Evolutionary conservation across 2,797 vertebrate genomes (phyloP).

Genomic region (Pseudochirops cupreus): DNA sequence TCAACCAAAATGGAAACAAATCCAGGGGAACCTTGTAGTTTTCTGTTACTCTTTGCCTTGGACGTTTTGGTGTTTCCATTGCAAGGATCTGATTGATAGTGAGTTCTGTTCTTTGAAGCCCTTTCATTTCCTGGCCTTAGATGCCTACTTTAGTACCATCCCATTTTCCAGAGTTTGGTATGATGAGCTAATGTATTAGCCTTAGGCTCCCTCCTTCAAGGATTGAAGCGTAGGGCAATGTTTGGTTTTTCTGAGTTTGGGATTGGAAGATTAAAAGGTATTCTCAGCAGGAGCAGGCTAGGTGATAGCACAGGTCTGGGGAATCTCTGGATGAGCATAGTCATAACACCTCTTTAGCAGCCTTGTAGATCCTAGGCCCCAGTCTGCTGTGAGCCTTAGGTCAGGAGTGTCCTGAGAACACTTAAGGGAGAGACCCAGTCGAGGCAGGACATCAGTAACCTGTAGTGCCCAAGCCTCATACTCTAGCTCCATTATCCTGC

Average conservation of each 20-base stretch:
- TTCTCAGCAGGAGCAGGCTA: background rate
- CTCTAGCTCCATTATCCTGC: background rate
- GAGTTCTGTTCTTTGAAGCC: background rate
- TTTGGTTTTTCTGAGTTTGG: conserved; percentile 30
- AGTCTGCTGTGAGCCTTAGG: background rate
- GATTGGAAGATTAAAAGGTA: conserved; percentile 10
- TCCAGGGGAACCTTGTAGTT: background rate
- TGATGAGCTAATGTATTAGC: background rate
- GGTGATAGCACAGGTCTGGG: background rate
- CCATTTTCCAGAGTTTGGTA: background rate
- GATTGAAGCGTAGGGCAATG: conserved; percentile 1
- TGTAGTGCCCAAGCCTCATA: background rate
- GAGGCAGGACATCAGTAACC: background rate
- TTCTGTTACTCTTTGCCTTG: background rate
- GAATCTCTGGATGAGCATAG: background rate
- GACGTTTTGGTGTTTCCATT: background rate
- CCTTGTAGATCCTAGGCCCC: background rate
- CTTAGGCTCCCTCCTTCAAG: conserved; percentile 19
- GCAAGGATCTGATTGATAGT: background rate
- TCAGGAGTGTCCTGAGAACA: background rate
- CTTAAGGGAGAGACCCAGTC: background rate
- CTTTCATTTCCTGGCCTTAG: background rate
- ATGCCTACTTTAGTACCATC: background rate
- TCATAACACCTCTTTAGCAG: background rate
- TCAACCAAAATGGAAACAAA: background rate